Percentiles rank a stretch among this genome's conserved stretches.
Conservation (phyloP, 2,888 invertebrate genomes). For the Leptopilina drosophilae region DNA sequence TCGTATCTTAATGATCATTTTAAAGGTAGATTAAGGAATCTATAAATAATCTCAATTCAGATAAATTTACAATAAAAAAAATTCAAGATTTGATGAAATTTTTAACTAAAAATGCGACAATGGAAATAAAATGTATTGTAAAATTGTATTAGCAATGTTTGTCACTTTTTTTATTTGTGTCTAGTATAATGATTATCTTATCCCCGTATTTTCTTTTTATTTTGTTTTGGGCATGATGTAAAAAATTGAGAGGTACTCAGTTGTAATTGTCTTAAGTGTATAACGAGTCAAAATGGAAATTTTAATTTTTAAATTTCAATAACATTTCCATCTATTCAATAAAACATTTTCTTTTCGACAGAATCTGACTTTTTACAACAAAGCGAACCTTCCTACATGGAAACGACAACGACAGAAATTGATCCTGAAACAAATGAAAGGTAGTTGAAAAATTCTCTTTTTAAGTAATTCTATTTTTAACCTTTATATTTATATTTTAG, state of each 20-base stretch:
- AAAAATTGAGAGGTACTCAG: conserved; percentile 64
- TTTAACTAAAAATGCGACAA: conserved; percentile 63
- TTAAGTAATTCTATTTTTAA: background rate
- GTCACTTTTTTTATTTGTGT: conserved; percentile 74
- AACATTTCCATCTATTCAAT: conserved; percentile 46
- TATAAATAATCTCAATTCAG: background rate
- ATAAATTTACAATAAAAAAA: background rate
- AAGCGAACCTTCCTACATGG: conserved; percentile 79
- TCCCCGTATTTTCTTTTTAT: conserved; percentile 47
- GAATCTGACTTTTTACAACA: conserved; percentile 81
- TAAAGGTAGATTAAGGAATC: no score
- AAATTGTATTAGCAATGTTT: conserved; percentile 70
- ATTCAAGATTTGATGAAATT: conserved; percentile 27
- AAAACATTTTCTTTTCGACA: conserved; percentile 72
- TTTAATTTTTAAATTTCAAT: conserved; percentile 37
- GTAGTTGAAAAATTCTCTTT: conserved; percentile 65
- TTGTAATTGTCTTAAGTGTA: conserved; percentile 66
- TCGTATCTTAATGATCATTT: no score
- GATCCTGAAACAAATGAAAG: conserved; percentile 79
- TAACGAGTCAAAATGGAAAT: conserved; percentile 63
- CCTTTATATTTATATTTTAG: no score
- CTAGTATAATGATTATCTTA: conserved; percentile 66
- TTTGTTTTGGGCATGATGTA: conserved; percentile 75
- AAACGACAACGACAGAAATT: conserved; percentile 78
- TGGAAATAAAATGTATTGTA: conserved; percentile 64